phyloP scores from a whole-genome alignment of 23 tunicate genomes.

The Oikopleura vanhoeffeni region DNA sequence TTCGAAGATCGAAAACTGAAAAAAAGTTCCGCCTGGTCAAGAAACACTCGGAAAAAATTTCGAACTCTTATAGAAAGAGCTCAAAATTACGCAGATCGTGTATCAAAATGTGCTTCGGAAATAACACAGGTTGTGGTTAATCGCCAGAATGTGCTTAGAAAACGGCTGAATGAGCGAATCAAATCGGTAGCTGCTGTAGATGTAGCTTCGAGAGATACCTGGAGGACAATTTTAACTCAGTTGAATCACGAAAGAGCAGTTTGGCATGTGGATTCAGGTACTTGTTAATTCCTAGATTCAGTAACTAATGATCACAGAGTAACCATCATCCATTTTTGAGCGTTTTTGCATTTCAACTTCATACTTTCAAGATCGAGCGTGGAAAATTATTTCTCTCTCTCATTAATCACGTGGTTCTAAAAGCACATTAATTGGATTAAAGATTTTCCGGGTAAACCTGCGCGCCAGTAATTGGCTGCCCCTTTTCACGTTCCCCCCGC shows the following conservation, averaged over 20 bases:
- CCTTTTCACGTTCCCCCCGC: no score
- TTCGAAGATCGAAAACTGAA: background rate
- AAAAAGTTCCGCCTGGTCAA: background rate
- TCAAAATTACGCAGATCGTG: slow-evolving; percentile 34
- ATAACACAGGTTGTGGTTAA: slow-evolving; percentile 54
- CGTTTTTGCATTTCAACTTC: no score
- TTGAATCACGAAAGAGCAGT: slow-evolving; percentile 91
- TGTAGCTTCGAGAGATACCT: slow-evolving; percentile 34
- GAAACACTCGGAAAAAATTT: background rate
- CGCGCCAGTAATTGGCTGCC: no score
- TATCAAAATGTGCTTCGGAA: slow-evolving; percentile 57
- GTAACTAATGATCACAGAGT: no score
- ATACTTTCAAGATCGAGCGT: no score
- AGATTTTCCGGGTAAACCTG: no score
- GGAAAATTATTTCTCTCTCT: no score
- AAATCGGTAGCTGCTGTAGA: slow-evolving; percentile 44
- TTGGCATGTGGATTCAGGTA: slow-evolving; percentile 24
- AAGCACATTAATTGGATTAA: no score
- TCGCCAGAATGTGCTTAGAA: slow-evolving; percentile 47
- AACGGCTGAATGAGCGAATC: slow-evolving; percentile 23
- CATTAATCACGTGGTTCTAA: no score
- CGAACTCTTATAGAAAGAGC: slow-evolving; percentile 20
- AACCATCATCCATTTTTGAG: no score
- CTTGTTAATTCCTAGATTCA: no score
- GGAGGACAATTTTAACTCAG: slow-evolving; percentile 45